Conservation (phyloP, 1,140 invertebrate genomes). For the Rhopalosiphum maidis region DNA sequence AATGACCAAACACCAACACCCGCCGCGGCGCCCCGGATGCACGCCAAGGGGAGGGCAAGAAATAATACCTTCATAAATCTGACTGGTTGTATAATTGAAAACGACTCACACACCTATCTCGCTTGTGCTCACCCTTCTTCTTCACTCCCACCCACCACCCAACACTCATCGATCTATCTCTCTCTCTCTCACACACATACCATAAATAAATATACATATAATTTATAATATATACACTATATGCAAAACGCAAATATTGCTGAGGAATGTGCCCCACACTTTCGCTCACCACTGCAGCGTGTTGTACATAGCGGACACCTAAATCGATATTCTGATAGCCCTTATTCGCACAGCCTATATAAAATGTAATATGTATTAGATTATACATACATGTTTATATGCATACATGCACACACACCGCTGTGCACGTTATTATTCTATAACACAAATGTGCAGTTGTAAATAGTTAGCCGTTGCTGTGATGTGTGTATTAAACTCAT, state of each 20-base stretch:
- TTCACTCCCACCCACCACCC: neutral
- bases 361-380: neutral
- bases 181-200: neutral
- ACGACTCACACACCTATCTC: constrained; percentile 29
- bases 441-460: neutral
- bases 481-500: neutral
- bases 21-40: neutral
- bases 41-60: neutral
- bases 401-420: neutral
- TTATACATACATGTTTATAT: neutral
- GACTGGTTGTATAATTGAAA: constrained; percentile 55
- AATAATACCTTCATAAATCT: constrained; percentile 55
- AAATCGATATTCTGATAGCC: constrained; percentile 52
- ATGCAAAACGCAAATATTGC: constrained; percentile 15
- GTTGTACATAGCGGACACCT: neutral
- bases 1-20: constrained; percentile 30
- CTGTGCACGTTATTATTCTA: neutral
- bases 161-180: neutral
- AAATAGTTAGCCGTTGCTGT: neutral
- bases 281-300: neutral
- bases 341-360: neutral
- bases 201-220: constrained; percentile 28
- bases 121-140: neutral
- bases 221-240: neutral
- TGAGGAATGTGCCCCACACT: constrained; percentile 30